phyloP scores from a whole-genome alignment of 2,113 vertebrate species.

The Alethe diademata region DNA sequence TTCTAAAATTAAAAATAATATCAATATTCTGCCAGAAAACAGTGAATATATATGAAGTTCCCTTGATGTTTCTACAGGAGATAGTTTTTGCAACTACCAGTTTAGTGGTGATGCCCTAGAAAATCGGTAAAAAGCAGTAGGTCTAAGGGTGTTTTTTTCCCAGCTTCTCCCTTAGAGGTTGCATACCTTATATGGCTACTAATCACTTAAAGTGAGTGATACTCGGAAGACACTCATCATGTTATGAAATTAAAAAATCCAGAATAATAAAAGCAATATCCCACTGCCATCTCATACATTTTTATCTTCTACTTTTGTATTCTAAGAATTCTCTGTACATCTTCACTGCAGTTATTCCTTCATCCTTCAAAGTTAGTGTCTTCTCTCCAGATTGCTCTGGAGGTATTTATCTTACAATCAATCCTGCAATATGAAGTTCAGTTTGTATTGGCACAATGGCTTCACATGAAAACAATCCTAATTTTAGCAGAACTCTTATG shows the following conservation, averaged over 20 bases:
- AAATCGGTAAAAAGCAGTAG: neutral
- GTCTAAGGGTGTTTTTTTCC: neutral
- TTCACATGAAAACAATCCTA: neutral
- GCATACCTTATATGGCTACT: neutral
- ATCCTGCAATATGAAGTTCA: neutral
- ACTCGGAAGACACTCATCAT: neutral
- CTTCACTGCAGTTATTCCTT: neutral
- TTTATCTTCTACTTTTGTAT: neutral
- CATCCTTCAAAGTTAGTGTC: neutral
- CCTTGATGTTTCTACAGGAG: neutral
- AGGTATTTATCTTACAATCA: neutral
- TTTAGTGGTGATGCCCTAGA: neutral
- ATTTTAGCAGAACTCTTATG: neutral
- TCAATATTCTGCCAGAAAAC: neutral
- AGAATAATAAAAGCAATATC: neutral
- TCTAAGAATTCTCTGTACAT: neutral
- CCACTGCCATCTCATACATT: neutral
- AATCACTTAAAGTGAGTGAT: neutral
- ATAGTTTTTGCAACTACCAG: neutral
- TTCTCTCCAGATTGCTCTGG: neutral
- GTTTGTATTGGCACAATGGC: neutral
- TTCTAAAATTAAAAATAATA: neutral
- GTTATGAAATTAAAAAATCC: neutral
- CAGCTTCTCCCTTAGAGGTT: neutral
- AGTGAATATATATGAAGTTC: neutral